Conservation (phyloP, 2,888 invertebrate genomes). For the Pollenia griseotomentosa region DNA sequence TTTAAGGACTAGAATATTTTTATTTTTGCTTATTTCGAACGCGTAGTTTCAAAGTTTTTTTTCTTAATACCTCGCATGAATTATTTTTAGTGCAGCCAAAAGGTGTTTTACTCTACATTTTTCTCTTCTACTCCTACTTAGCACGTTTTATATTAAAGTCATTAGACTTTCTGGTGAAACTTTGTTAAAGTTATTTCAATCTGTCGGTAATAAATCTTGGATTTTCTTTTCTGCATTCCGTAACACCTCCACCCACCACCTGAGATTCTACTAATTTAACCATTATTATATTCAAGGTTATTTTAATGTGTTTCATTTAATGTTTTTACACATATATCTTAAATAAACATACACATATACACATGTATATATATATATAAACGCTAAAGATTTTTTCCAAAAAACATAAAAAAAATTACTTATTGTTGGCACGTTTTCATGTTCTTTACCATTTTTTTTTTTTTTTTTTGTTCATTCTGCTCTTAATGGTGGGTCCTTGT, state of each 20-base stretch:
- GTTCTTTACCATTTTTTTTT: slow-evolving; percentile 18
- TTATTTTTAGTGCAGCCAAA: neutral
- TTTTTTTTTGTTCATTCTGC: neutral
- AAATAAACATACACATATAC: too few relatives aligned
- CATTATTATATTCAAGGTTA: slow-evolving; percentile 54
- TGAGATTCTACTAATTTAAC: slow-evolving; percentile 38
- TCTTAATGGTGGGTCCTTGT: slow-evolving; percentile 17
- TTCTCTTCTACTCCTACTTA: neutral
- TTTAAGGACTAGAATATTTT: too few relatives aligned
- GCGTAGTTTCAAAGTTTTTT: too few relatives aligned
- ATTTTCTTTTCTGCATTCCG: neutral
- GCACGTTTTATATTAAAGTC: neutral
- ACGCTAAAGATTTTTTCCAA: slow-evolving; percentile 17
- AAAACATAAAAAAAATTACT: slow-evolving; percentile 35
- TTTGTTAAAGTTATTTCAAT: slow-evolving; percentile 72
- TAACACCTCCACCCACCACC: neutral
- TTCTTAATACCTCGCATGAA: too few relatives aligned
- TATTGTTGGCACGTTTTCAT: slow-evolving; percentile 67
- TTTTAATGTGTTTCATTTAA: slow-evolving; percentile 58
- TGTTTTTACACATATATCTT: neutral
- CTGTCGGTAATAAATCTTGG: slow-evolving; percentile 77
- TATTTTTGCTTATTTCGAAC: too few relatives aligned
- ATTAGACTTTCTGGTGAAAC: neutral
- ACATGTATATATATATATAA: neutral
- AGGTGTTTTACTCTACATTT: neutral